These are phyloP conservation scores for Lochmaea capreae DNA, from an alignment of 2,888 invertebrate species.

Conservation along the genomic window DNA sequence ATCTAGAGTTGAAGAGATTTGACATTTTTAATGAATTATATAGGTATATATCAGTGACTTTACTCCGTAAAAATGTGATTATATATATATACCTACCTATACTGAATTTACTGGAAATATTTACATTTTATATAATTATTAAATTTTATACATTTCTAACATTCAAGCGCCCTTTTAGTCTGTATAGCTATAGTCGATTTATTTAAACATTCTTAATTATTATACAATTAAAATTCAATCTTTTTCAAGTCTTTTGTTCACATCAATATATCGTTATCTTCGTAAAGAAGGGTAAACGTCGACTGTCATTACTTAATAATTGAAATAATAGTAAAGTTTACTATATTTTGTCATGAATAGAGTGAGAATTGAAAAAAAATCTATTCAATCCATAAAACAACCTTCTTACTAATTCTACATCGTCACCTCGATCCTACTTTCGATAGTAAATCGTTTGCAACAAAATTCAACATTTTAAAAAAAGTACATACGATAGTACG, in stretches of 20 bases:
- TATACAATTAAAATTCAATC: constrained; percentile 1
- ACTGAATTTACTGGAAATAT: constrained; percentile 1
- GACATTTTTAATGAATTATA: too few species aligned
- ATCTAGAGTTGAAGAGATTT: too few species aligned
- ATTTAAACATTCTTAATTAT: neutral
- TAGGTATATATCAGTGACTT: too few species aligned
- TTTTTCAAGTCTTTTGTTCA: constrained; percentile 2
- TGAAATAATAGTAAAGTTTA: too few species aligned
- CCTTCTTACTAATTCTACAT: too few species aligned
- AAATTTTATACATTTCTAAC: neutral
- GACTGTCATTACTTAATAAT: neutral
- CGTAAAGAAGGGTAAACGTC: neutral
- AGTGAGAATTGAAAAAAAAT: too few species aligned
- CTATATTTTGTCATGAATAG: too few species aligned
- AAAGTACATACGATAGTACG: too few species aligned
- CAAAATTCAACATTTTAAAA: neutral
- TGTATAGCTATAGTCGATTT: neutral
- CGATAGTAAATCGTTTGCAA: neutral
- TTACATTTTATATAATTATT: neutral
- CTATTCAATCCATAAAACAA: too few species aligned
- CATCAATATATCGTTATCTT: neutral
- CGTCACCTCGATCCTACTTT: neutral
- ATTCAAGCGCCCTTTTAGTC: constrained; percentile 2
- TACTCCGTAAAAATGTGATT: neutral
- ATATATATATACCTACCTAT: too few species aligned